These are phyloP conservation scores for Schizopygopsis pylzovi DNA, from an alignment of 2,797 vertebrate genomes.

Conservation along the genomic window DNA sequence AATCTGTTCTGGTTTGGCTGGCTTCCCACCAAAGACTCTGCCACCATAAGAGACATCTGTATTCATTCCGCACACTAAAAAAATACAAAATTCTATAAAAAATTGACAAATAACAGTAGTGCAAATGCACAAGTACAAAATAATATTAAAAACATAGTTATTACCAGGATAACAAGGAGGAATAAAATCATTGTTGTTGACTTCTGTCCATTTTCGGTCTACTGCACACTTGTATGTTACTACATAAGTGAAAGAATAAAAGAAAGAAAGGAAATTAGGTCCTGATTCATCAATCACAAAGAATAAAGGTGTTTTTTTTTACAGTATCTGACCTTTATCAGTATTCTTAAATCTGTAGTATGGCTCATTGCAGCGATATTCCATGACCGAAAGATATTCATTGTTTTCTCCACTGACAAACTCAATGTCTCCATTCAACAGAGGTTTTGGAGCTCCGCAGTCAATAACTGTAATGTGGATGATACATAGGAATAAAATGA, in stretches of 20 bases:
- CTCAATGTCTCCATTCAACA: slow-evolving; percentile 71
- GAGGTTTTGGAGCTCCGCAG: slow-evolving; percentile 72
- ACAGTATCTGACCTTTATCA: slow-evolving; percentile 34
- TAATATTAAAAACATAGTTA: too few relatives aligned
- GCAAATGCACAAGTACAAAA: too few relatives aligned
- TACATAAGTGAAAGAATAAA: not conserved
- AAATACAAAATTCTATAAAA: not conserved
- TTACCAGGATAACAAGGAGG: slow-evolving; percentile 62
- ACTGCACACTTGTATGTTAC: slow-evolving; percentile 44
- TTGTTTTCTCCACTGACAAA: slow-evolving; percentile 71
- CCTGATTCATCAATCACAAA: not conserved
- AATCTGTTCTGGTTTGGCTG: slow-evolving; percentile 57
- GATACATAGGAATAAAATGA: not conserved
- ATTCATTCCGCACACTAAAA: slow-evolving; percentile 76
- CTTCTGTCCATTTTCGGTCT: slow-evolving; percentile 54
- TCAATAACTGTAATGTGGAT: slow-evolving; percentile 70
- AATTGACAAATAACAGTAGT: too few relatives aligned
- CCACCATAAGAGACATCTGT: not conserved
- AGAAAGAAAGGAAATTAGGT: not conserved
- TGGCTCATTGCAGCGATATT: slow-evolving; percentile 76
- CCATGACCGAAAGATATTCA: slow-evolving; percentile 72
- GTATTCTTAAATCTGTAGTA: slow-evolving; percentile 65
- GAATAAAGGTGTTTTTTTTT: not conserved
- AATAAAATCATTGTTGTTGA: slow-evolving; percentile 31
- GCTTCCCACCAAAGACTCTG: slow-evolving; percentile 67